Evolutionary conservation across 2,888 invertebrate species (phyloP).

Genomic region (Lepidocyrtinus sp.): DNA sequence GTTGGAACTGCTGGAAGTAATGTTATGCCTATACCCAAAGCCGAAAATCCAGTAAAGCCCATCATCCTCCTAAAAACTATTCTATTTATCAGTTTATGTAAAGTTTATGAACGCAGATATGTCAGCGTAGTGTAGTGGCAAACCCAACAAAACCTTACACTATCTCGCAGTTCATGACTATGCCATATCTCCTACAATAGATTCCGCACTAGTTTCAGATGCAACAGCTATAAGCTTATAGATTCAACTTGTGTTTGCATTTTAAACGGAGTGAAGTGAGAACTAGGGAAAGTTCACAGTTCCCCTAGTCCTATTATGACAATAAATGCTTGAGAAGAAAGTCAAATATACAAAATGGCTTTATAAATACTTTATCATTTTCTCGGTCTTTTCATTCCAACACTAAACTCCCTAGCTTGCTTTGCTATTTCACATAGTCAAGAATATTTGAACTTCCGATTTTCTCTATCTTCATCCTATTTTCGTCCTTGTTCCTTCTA

Average conservation of each 20-base stretch:
- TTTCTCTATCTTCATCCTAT: conserved; percentile 35
- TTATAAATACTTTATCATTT: neutral
- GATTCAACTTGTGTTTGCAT: neutral
- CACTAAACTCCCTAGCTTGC: neutral
- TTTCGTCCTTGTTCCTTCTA: neutral
- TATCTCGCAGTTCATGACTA: conserved; percentile 50
- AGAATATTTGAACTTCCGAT: conserved; percentile 46
- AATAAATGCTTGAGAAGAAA: neutral
- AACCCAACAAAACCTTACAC: conserved; percentile 30
- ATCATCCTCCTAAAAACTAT: conserved; percentile 51
- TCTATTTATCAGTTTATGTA: conserved; percentile 55
- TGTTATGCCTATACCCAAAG: no score
- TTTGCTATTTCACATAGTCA: neutral
- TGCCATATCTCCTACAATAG: conserved; percentile 14
- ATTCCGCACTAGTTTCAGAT: neutral
- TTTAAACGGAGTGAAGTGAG: neutral
- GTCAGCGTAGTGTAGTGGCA: conserved; percentile 37
- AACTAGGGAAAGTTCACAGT: neutral
- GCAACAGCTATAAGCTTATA: neutral
- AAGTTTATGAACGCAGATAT: conserved; percentile 51
- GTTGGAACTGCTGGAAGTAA: no score
- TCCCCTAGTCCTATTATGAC: neutral
- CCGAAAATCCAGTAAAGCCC: conserved; percentile 20
- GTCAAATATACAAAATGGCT: neutral
- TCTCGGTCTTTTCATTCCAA: neutral